These are phyloP conservation scores for Hafferia zeledoni DNA, from an alignment of 2,797 vertebrate species.

Conservation along the genomic window DNA sequence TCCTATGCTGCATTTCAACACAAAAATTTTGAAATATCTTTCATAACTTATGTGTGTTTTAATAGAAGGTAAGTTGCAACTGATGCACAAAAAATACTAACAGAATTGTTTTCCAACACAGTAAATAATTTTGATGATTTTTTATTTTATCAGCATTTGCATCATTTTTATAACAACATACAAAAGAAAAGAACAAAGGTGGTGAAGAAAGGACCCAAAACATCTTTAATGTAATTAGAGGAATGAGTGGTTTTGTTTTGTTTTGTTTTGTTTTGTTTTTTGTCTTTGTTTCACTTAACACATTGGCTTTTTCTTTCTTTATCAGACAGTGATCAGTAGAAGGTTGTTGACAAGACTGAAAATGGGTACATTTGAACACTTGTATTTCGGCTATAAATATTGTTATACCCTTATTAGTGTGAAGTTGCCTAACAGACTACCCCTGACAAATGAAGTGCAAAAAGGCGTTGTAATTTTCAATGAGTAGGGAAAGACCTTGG, in stretches of 20 bases:
- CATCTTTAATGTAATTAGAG: not conserved
- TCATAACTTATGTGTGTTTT: not conserved
- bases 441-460: not conserved
- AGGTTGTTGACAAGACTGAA: not conserved
- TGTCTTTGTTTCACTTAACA: not conserved
- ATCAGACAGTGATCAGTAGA: not conserved
- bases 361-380: not conserved
- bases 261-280: not conserved
- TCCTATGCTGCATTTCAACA: not conserved
- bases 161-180: not conserved
- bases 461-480: not conserved
- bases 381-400: not conserved
- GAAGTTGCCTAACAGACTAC: not conserved
- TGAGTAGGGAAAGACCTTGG: not conserved
- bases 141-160: not conserved
- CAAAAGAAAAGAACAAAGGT: not conserved
- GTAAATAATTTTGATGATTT: not conserved
- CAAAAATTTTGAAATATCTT: not conserved
- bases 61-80: not conserved
- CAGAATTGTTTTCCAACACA: not conserved
- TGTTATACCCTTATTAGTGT: not conserved
- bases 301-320: not conserved
- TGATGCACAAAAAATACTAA: not conserved
- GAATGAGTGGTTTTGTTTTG: not conserved
- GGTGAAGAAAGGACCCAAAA: rapidly evolving